A percentile compares a stretch with the other conserved stretches of the same genome.
These are phyloP conservation scores for human (Homo sapiens) DNA, from an alignment of 2,113 vertebrate species.

Conservation along the genomic window DNA sequence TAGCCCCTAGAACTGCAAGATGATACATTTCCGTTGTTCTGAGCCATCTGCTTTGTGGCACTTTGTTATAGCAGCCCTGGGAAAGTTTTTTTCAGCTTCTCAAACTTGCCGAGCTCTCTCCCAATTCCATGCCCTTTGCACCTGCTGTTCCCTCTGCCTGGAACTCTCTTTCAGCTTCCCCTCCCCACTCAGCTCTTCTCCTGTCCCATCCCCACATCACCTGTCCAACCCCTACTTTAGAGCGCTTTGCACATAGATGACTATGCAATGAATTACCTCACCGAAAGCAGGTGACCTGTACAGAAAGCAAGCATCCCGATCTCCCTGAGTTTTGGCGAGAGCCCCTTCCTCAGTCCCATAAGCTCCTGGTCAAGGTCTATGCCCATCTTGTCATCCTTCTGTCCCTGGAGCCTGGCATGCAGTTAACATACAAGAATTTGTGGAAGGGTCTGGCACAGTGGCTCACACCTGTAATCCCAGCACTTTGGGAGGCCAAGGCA, in stretches of 20 bases:
- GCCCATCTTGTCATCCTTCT: not conserved
- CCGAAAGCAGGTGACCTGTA: not conserved
- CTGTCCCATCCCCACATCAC: accelerated
- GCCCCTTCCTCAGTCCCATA: not conserved
- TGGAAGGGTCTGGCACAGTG: too few relatives aligned
- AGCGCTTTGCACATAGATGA: not conserved
- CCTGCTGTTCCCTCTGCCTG: accelerated
- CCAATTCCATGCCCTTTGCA: not conserved
- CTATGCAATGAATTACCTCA: not conserved
- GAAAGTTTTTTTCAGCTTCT: not conserved
- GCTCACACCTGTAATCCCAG: too few relatives aligned
- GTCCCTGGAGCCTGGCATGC: not conserved
- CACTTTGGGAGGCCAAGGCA: too few relatives aligned
- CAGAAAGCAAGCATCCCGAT: not conserved
- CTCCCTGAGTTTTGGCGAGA: not conserved
- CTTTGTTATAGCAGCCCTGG: accelerated
- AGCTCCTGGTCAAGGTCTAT: not conserved
- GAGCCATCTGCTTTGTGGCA: accelerated
- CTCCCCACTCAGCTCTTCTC: not conserved
- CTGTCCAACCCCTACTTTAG: not conserved
- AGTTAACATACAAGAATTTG: not conserved
- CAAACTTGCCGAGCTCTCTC: too few relatives aligned
- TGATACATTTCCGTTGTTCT: not conserved
- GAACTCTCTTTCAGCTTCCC: not conserved
- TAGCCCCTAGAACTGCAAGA: not conserved